Evolutionary conservation across 1,140 invertebrate genomes (phyloP), one percentile per base, ranked within the genome.

Genomic region (Cyclargus thomasi): DNA sequence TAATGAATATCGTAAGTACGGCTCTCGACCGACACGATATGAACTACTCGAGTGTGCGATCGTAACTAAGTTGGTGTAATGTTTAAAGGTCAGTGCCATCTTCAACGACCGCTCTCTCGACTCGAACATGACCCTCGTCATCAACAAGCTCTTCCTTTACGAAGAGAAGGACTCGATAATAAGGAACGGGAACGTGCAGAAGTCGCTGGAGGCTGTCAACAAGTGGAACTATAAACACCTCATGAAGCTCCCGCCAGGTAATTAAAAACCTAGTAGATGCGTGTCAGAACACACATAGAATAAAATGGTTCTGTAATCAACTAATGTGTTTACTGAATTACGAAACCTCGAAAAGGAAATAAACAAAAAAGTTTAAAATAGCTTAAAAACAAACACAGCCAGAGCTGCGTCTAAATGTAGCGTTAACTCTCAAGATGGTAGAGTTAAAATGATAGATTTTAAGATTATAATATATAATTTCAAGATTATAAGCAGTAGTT

Each of bases 151-250:
- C 75, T 92, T 94, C 64, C 86, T 94, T 64, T 93, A 93, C 72
- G 91, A 94, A 53, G 92, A 94, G 74, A 93, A 92, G 70, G 92
- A 93, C 74, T 85, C 92, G 6, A 80, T 94, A 74, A 92, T 95
- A 53, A 90, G 89, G 36, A 90, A 91, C n/a, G 94, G 93, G 0
- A 93, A 95, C 72, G 93, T 95, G 0, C 94, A 93, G 74, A 92
- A 92, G 66, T 95, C 95, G 0, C 88, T 96, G 65, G 94, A 95
- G 78, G 93, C 93, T 69, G 95, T 96, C 18, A 96, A 96, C 84
- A 91, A 91, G 67, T 96, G 95, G 95, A 95, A 95, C 77, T 92
- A 93, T 36, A 91, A 92, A 70, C 85, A 94, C 53, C 85, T 94
- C 14, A 90, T 90, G 57, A 91, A 85, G 69, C 72, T 91, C 62